A percentile compares a stretch with the other conserved stretches of the same genome.
Evolutionary conservation across 23 tunicate genomes (phyloP).

Genomic region (Trididemnum clinides): DNA sequence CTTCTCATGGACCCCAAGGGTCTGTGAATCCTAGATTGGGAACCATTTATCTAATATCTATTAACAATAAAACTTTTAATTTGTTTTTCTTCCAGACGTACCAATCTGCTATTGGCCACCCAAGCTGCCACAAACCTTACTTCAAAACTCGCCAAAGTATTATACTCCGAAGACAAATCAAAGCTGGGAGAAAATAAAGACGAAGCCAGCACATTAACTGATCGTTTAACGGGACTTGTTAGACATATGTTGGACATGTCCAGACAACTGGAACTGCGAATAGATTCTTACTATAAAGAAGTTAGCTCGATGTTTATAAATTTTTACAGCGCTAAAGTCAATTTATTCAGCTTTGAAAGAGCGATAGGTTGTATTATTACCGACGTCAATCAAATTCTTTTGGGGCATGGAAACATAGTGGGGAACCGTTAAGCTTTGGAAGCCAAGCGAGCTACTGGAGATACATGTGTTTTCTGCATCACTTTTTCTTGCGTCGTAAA

Average conservation of each 20-base stretch:
- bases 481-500: too few species aligned
- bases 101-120: slow-evolving; percentile 59
- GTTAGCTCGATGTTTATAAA: too few species aligned
- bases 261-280: slow-evolving; percentile 36
- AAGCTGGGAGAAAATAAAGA: neutral
- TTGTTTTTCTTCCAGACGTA: slow-evolving; percentile 26
- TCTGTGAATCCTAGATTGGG: too few species aligned
- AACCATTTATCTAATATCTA: neutral
- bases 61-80: neutral
- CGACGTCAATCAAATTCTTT: too few species aligned
- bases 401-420: too few species aligned
- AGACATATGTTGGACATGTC: slow-evolving; percentile 60
- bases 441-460: too few species aligned
- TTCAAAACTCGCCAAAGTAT: slow-evolving; percentile 35
- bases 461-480: too few species aligned
- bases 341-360: too few species aligned
- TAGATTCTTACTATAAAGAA: slow-evolving; percentile 22
- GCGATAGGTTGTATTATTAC: too few species aligned
- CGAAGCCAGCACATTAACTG: slow-evolving; percentile 19
- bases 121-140: slow-evolving; percentile 63
- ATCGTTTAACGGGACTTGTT: slow-evolving; percentile 33
- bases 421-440: too few species aligned
- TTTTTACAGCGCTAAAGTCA: too few species aligned
- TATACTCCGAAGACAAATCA: slow-evolving; percentile 6
- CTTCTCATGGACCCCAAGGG: too few species aligned